Conservation (phyloP, 2,797 vertebrate species). For the Hemitrygon akajei region DNA sequence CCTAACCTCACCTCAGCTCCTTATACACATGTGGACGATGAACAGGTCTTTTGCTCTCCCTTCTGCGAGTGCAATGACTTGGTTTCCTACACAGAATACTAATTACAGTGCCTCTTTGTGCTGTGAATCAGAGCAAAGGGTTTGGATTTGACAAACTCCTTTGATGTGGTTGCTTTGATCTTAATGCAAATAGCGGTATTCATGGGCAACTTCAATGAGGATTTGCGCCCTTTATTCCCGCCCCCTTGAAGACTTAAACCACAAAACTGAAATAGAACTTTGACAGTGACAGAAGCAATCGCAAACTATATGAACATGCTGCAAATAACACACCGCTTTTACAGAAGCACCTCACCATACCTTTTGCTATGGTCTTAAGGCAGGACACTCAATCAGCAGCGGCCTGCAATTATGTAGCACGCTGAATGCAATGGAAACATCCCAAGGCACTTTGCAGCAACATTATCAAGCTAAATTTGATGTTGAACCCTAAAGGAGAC, state of each 20-base stretch:
- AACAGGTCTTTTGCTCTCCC: neutral
- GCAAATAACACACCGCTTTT: neutral
- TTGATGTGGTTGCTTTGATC: slow-evolving; percentile 34
- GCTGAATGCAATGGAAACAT: neutral
- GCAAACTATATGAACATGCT: too few relatives aligned
- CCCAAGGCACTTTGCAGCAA: neutral
- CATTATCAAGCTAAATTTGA: neutral
- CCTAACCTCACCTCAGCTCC: neutral
- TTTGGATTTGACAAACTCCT: slow-evolving; percentile 26
- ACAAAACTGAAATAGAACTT: neutral
- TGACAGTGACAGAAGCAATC: neutral
- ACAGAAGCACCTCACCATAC: neutral
- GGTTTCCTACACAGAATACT: neutral
- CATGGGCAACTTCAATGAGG: neutral
- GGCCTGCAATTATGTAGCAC: neutral
- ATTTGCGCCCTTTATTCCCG: neutral
- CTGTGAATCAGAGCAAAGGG: slow-evolving; percentile 18
- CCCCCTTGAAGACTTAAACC: neutral
- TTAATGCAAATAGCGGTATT: slow-evolving; percentile 25
- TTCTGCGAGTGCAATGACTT: neutral
- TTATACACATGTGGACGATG: neutral
- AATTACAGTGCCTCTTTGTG: slow-evolving; percentile 15
- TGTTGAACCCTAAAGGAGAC: neutral
- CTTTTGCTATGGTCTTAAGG: neutral
- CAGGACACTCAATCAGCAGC: neutral